phyloP scores from a whole-genome alignment of 1,140 invertebrate genomes.

The Eueides isabella region DNA sequence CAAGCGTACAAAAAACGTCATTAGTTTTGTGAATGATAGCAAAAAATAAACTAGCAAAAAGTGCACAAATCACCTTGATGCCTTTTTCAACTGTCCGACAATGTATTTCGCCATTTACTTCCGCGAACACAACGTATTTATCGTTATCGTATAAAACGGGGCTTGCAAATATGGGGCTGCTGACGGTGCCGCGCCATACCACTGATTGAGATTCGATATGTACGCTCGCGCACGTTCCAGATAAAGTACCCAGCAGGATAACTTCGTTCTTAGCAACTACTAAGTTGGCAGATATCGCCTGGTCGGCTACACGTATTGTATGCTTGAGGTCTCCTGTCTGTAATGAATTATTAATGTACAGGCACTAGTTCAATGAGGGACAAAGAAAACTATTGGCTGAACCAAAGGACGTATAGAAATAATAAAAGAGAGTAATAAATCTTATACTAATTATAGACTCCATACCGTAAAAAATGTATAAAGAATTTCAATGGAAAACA shows the following conservation, averaged over 20 bases:
- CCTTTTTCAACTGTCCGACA: slow-evolving; percentile 77
- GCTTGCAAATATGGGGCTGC: slow-evolving; percentile 86
- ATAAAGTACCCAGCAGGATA: slow-evolving; percentile 82
- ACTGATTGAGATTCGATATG: slow-evolving; percentile 77
- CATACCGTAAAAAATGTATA: no score
- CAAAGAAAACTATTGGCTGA: no score
- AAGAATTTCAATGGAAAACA: no score
- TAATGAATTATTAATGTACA: slow-evolving; percentile 23
- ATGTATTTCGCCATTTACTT: slow-evolving; percentile 83
- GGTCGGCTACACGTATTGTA: slow-evolving; percentile 64
- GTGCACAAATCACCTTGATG: slow-evolving; percentile 57
- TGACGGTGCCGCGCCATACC: slow-evolving; percentile 80
- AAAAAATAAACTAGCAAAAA: slow-evolving; percentile 24
- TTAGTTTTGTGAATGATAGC: slow-evolving; percentile 2
- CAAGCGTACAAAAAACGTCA: background rate
- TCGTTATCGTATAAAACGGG: slow-evolving; percentile 79
- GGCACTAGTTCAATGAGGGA: background rate
- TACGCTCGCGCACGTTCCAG: slow-evolving; percentile 81
- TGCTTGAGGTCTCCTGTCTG: slow-evolving; percentile 66
- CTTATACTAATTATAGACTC: no score
- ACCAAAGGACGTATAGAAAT: no score
- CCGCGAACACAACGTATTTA: slow-evolving; percentile 81
- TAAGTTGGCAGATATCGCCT: slow-evolving; percentile 85
- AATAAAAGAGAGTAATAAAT: no score
- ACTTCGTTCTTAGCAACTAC: slow-evolving; percentile 73